phyloP scores from a whole-genome alignment of 2,797 vertebrate species.

The Catharus ustulatus region DNA sequence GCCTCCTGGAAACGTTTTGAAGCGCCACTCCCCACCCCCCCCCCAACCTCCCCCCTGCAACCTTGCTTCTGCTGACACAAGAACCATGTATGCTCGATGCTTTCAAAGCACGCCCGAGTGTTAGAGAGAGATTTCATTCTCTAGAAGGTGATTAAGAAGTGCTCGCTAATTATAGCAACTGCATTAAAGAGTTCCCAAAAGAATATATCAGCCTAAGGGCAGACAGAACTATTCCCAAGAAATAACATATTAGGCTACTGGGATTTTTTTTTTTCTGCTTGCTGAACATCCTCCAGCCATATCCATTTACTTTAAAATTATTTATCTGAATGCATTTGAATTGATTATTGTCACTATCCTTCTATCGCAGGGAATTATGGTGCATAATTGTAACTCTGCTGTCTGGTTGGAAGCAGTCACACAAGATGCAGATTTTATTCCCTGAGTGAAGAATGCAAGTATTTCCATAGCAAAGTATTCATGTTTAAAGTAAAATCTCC shows the following conservation, averaged over 20 bases:
- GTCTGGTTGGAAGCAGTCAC: not conserved
- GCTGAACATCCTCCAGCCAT: not conserved
- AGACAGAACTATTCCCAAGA: not conserved
- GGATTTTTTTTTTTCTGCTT: not conserved
- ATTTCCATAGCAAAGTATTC: conserved; percentile 44
- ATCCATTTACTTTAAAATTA: conserved; percentile 9
- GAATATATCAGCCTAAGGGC: not conserved
- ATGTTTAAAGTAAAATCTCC: conserved; percentile 40
- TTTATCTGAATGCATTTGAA: conserved; percentile 52
- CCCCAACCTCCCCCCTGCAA: not conserved
- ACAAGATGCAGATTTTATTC: conserved; percentile 42
- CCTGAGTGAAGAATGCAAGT: conserved; percentile 31
- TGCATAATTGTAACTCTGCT: conserved; percentile 8
- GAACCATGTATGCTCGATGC: not conserved
- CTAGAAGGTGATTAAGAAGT: conserved; percentile 6
- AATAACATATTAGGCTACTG: not conserved
- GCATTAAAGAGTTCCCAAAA: not conserved
- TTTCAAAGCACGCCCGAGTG: not conserved
- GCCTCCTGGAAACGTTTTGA: not conserved
- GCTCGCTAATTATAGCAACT: not conserved
- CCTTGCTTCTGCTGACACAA: not conserved
- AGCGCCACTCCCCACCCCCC: not conserved
- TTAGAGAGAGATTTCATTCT: not conserved
- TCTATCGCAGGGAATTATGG: not conserved
- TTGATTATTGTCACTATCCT: conserved; percentile 16